phyloP scores from a whole-genome alignment of 2,888 invertebrate species.

The Taphrorychus bicolor region DNA sequence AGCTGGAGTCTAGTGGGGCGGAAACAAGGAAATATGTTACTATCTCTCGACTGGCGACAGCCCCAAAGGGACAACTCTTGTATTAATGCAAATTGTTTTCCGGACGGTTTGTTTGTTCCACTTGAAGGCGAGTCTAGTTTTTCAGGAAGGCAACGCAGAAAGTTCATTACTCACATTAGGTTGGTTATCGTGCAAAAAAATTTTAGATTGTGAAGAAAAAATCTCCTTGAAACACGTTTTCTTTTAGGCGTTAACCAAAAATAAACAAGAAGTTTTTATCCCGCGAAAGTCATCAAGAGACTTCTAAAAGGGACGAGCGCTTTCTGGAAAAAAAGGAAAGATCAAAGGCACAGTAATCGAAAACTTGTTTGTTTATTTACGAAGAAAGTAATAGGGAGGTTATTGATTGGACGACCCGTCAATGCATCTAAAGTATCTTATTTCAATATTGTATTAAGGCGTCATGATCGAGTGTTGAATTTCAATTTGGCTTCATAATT shows the following conservation, averaged over 20 bases:
- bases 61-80: constrained; percentile 44
- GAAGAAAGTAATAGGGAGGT: constrained; percentile 29
- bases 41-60: constrained; percentile 51
- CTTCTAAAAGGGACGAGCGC: background rate
- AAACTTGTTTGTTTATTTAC: constrained; percentile 49
- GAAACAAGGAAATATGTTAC: constrained; percentile 59
- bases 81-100: constrained; percentile 48
- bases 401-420: constrained; percentile 30
- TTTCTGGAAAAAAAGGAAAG: constrained; percentile 34
- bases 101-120: constrained; percentile 16
- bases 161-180: background rate
- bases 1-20: constrained; percentile 56
- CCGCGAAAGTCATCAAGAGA: background rate
- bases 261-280: too few relatives aligned
- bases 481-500: constrained; percentile 10
- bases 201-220: too few relatives aligned
- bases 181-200: too few relatives aligned
- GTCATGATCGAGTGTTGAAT: constrained; percentile 33
- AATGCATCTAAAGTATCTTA: constrained; percentile 38
- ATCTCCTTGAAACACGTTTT: too few relatives aligned
- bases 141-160: background rate
- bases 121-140: background rate
- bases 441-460: constrained; percentile 37
- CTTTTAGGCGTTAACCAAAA: too few relatives aligned
- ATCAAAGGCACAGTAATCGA: constrained; percentile 52